phyloP scores from a whole-genome alignment of 2,888 invertebrate genomes.

The Brachyptera risi region DNA sequence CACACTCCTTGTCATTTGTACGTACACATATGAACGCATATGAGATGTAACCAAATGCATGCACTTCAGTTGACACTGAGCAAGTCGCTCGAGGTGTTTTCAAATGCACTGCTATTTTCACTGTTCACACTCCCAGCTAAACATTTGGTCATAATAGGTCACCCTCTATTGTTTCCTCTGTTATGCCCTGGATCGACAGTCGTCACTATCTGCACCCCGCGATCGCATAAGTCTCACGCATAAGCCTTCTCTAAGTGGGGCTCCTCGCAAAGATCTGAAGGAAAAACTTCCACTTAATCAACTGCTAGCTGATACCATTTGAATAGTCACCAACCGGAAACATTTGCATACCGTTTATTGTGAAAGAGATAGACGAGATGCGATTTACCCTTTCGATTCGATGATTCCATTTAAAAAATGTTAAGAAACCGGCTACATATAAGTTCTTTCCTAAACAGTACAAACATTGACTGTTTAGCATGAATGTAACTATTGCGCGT shows the following conservation, averaged over 20 bases:
- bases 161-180: background rate
- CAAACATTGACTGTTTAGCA: slow-evolving; percentile 23
- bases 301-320: slow-evolving; percentile 23
- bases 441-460: slow-evolving; percentile 19
- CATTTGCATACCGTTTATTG: slow-evolving; percentile 32
- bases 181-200: too few relatives aligned
- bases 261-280: background rate
- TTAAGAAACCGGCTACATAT: slow-evolving; percentile 16
- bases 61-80: background rate
- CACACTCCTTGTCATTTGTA: too few relatives aligned
- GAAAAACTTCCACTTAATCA: slow-evolving; percentile 31
- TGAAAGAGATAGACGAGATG: slow-evolving; percentile 15
- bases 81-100: background rate
- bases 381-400: slow-evolving; percentile 22
- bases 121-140: background rate
- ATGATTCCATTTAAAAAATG: slow-evolving; percentile 23
- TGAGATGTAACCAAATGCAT: background rate
- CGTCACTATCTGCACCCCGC: background rate
- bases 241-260: background rate
- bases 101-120: slow-evolving; percentile 10
- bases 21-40: too few relatives aligned
- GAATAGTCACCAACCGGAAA: slow-evolving; percentile 28
- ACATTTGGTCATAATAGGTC: background rate
- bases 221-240: background rate
- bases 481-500: slow-evolving; percentile 20